Base-by-base conservation (phyloP, 2,797 vertebrate genomes). In the Florisuga fusca region DNA sequence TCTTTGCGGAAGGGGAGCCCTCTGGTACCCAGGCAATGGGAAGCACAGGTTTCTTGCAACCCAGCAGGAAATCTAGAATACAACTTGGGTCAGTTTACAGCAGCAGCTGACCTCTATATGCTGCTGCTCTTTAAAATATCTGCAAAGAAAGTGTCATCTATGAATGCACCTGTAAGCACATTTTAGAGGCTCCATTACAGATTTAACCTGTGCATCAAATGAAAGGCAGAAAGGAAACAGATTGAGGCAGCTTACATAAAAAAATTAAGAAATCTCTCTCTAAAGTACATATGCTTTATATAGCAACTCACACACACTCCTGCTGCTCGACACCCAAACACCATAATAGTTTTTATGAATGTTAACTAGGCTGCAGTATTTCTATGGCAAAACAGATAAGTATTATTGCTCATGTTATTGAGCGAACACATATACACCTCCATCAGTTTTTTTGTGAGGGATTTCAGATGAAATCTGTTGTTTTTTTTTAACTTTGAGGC, bases 261-360 rank as follows among this genome's bases (percentile, higher is more conserved):
- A 92, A 92, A 90, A 75, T 82, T 38, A 73, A 94, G 74, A 58
- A 43, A 48, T 43, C 17, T 89, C 68, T 96, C 84, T 79, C 68
- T 68, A 61, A 84, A 95, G 87, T 94, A 87, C 61, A 54, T 33
- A 27, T 20, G 87, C 69, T 93, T 91, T 94, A 83, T 83, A 81
- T 72, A 92, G 87, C 81, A 31, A 8, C 54, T 71, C 80, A 89
- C 72, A 78, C 83, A 76, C 58, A 1, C 84, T 68, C 66, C 84
- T 85, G 91, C 94, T 89, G 95, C 96, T 95, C 16, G 0, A 92
- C 93, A 94, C 93, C 87, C 90, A 96, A 94, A 91, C 87, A 94
- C 34, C 4, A 1, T 1, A 4, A 29, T 72, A 68, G 80, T 86
- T 90, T 86, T 55, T 74, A 54, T 36, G 67, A 57, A 78, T 69